Percentiles rank a stretch among this genome's conserved stretches.
phyloP scores from a whole-genome alignment of 2,797 vertebrate genomes.

The Tapirus indicus region DNA sequence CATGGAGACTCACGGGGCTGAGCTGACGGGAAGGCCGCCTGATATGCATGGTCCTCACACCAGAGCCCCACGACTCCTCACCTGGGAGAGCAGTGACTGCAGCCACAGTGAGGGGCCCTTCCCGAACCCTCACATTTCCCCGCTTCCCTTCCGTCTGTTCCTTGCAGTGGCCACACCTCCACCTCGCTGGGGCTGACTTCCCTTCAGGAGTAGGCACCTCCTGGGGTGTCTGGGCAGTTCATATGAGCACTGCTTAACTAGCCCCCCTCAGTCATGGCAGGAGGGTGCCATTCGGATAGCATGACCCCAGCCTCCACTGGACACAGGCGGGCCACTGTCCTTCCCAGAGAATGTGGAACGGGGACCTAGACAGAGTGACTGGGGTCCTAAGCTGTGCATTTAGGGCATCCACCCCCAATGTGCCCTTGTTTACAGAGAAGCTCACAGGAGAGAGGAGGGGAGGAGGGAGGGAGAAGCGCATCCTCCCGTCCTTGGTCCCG shows the following conservation, averaged over 20 bases:
- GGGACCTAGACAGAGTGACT: neutral
- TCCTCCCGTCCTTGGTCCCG: neutral
- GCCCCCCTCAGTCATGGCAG: neutral
- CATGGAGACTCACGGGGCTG: neutral
- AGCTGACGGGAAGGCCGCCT: neutral
- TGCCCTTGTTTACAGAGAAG: neutral
- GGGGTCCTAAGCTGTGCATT: neutral
- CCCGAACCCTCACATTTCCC: neutral
- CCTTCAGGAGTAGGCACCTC: no score
- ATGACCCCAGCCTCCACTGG: rapidly evolving
- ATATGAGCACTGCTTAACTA: neutral
- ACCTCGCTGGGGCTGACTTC: neutral
- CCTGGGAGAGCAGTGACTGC: neutral
- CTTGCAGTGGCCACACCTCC: neutral
- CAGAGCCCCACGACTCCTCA: rapidly evolving
- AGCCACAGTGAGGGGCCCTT: neutral
- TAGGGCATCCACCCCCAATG: neutral
- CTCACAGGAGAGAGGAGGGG: neutral
- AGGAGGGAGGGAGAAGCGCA: neutral
- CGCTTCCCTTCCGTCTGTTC: neutral
- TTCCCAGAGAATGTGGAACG: neutral
- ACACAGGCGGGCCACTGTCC: neutral
- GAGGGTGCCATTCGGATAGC: neutral
- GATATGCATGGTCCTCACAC: rapidly evolving
- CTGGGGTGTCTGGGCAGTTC: neutral